A percentile compares a stretch with the other conserved stretches of the same genome.
Conservation (phyloP, 1,140 invertebrate species). For the Ooceraea biroi region DNA sequence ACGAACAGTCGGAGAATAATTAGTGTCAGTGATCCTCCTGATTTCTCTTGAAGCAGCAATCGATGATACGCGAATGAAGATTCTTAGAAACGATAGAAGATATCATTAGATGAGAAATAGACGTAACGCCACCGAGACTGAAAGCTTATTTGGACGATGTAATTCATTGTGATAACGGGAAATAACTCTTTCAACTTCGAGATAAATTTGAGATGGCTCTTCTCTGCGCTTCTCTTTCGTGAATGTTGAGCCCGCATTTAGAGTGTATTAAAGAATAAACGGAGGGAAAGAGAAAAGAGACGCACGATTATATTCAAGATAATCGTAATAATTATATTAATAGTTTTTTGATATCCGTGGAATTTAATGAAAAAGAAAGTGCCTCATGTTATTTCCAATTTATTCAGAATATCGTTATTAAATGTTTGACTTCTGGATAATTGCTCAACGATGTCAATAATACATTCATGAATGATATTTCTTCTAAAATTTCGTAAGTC, state of each 20-base stretch:
- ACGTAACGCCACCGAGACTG: conserved; percentile 2
- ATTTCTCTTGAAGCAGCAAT: conserved; percentile 12
- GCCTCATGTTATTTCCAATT: neutral
- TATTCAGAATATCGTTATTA: neutral
- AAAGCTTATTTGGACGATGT: conserved; percentile 14
- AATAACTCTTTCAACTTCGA: conserved; percentile 22
- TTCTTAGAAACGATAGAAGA: conserved; percentile 32
- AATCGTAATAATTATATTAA: conserved; percentile 24
- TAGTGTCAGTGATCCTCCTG: conserved; percentile 9
- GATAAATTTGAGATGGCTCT: conserved; percentile 16
- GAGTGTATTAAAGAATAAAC: conserved; percentile 16
- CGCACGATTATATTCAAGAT: neutral
- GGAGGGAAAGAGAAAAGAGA: conserved; percentile 18
- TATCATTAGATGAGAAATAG: neutral
- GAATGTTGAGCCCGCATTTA: conserved; percentile 9
- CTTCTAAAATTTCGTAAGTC: conserved; percentile 13
- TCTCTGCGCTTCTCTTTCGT: conserved; percentile 10
- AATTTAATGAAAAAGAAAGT: no score
- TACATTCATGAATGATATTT: neutral
- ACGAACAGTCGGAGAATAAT: conserved; percentile 21
- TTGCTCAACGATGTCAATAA: neutral
- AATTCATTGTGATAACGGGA: conserved; percentile 48
- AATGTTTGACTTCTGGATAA: neutral
- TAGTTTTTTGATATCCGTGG: neutral
- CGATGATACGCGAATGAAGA: neutral